Evolutionary conservation across 2,888 invertebrate genomes (phyloP).

Genomic region (Chaetoderma sp.): DNA sequence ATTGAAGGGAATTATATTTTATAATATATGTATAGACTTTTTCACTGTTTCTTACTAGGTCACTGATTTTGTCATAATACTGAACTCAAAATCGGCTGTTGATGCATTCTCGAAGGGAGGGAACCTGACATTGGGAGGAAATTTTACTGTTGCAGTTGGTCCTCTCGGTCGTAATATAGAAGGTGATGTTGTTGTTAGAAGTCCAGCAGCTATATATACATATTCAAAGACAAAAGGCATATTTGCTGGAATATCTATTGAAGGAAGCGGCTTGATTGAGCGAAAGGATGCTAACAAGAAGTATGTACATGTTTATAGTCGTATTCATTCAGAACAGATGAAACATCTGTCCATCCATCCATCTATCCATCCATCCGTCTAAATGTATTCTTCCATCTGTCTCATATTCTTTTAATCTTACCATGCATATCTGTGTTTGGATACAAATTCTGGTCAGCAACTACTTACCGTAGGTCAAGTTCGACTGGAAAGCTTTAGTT

Average conservation of each 20-base stretch:
- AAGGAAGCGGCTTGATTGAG: slow-evolving; percentile 64
- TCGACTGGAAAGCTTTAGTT: no score
- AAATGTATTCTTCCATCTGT: not conserved
- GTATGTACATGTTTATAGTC: slow-evolving; percentile 39
- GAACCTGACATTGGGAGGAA: slow-evolving; percentile 64
- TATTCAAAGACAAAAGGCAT: slow-evolving; percentile 65
- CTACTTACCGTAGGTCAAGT: not conserved
- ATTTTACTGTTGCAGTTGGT: slow-evolving; percentile 66
- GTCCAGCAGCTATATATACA: slow-evolving; percentile 64
- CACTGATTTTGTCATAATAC: slow-evolving; percentile 66
- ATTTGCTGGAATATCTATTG: slow-evolving; percentile 66
- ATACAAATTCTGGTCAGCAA: no score
- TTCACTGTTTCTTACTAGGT: no score
- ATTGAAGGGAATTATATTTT: no score
- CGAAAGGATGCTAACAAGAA: slow-evolving; percentile 66
- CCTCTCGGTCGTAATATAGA: slow-evolving; percentile 61
- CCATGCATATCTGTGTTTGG: no score
- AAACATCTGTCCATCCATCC: no score
- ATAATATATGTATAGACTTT: no score
- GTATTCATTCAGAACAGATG: not conserved
- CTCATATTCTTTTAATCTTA: no score
- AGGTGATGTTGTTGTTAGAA: slow-evolving; percentile 58
- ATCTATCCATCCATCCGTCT: no score
- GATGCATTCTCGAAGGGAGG: slow-evolving; percentile 67
- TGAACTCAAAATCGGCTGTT: slow-evolving; percentile 59